phyloP scores from a whole-genome alignment of 2,113 vertebrate species.

The Oenanthe melanoleuca region DNA sequence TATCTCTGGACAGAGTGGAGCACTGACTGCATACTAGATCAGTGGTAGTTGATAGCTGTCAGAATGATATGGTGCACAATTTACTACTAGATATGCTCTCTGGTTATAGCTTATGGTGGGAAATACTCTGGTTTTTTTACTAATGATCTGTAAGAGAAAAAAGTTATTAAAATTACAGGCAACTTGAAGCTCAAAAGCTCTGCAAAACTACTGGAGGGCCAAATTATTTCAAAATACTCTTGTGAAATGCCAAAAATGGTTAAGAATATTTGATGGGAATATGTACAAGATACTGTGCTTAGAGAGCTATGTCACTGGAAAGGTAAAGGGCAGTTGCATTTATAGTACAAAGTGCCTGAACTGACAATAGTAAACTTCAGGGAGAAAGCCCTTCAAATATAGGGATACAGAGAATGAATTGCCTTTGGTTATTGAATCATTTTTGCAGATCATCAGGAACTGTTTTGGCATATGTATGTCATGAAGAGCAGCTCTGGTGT shows the following conservation, averaged over 20 bases:
- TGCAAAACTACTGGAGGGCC: background rate
- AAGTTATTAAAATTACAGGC: background rate
- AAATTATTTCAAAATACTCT: background rate
- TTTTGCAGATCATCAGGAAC: background rate
- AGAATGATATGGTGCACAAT: background rate
- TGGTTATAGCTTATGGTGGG: background rate
- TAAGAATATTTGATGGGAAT: background rate
- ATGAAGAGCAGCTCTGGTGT: background rate
- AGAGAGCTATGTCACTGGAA: background rate
- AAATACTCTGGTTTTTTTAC: background rate
- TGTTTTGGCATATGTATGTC: background rate
- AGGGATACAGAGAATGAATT: background rate
- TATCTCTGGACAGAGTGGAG: background rate
- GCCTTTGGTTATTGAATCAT: background rate
- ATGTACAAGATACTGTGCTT: background rate
- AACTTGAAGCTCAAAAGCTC: background rate
- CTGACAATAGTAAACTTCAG: background rate
- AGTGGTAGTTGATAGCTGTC: background rate
- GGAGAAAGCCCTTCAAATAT: background rate
- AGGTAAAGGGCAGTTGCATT: background rate
- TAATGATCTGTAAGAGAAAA: background rate
- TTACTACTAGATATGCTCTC: background rate
- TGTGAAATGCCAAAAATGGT: background rate
- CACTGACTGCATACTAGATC: background rate
- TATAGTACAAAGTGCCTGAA: background rate